A percentile compares a stretch with the other conserved stretches of the same genome.
phyloP scores from a whole-genome alignment of 2,797 vertebrate genomes.

The Gouania willdenowi region DNA sequence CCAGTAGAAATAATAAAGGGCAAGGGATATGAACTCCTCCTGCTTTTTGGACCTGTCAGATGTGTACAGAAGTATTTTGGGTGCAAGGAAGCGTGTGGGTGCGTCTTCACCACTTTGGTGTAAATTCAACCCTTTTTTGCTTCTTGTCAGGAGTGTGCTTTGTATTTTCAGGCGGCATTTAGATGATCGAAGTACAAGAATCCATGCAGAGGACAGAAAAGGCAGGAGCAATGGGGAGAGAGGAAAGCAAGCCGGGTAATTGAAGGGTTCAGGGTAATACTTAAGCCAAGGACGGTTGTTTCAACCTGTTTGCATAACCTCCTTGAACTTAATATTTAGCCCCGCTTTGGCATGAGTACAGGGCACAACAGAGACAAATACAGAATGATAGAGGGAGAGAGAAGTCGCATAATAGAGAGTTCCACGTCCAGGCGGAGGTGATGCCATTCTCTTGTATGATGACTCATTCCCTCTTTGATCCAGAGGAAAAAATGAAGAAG shows the following conservation, averaged over 20 bases:
- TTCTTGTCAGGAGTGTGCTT: conserved; percentile 48
- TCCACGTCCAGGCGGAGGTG: conserved; percentile 35
- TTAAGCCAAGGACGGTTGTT: conserved; percentile 73
- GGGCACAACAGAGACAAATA: conserved; percentile 42
- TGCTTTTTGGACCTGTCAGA: conserved; percentile 61
- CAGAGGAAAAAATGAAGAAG: conserved; percentile 20
- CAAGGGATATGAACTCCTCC: conserved; percentile 54
- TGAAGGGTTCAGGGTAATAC: conserved; percentile 78
- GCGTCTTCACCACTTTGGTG: conserved; percentile 34
- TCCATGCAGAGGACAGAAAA: conserved; percentile 53
- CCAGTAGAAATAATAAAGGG: conserved; percentile 67
- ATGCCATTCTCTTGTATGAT: conserved; percentile 30
- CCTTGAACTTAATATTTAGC: conserved; percentile 77
- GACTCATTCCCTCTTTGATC: conserved; percentile 45
- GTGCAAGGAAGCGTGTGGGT: conserved; percentile 10
- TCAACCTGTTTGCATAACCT: conserved; percentile 78
- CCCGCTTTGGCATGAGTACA: conserved; percentile 59
- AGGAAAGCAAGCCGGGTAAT: conserved; percentile 75
- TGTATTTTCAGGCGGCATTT: conserved; percentile 64
- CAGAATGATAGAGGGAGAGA: conserved; percentile 47
- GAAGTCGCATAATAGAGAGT: conserved; percentile 41
- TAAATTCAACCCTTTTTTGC: conserved; percentile 66
- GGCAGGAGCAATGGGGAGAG: conserved; percentile 64
- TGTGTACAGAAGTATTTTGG: conserved; percentile 51
- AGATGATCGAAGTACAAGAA: conserved; percentile 54